phyloP scores from a whole-genome alignment of 2,888 invertebrate genomes.

The Stenichneumon culpator region DNA sequence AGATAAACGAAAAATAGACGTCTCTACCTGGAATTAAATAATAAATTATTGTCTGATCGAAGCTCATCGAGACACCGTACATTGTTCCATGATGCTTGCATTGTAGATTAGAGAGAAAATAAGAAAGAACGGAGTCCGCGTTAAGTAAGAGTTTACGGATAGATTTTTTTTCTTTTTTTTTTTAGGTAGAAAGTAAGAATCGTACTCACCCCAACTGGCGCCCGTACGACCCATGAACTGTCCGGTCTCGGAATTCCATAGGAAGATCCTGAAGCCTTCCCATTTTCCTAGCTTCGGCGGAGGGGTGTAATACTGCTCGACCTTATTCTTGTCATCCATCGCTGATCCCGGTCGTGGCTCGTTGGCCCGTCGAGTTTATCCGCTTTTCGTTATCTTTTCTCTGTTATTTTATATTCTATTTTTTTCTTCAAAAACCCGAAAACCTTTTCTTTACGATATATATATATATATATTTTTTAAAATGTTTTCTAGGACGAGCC shows the following conservation, averaged over 20 bases:
- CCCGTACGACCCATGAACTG: conserved; percentile 97
- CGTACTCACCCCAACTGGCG: conserved; percentile 96
- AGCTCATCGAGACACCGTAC: background rate
- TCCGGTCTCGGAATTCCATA: conserved; percentile 97
- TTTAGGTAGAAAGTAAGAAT: conserved; percentile 1
- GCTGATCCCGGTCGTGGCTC: conserved; percentile 32
- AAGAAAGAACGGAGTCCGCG: background rate
- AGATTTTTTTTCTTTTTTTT: conserved; percentile 1
- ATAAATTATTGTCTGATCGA: background rate
- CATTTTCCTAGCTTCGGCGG: conserved; percentile 94
- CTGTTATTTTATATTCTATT: background rate
- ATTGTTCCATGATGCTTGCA: background rate
- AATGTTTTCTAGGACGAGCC: background rate
- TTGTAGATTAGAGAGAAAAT: background rate
- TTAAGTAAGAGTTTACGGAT: conserved; percentile 5
- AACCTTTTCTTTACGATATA: too few relatives aligned
- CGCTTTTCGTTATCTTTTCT: conserved; percentile 1
- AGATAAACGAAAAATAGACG: conserved; percentile 14
- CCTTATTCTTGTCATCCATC: conserved; percentile 86
- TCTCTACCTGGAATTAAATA: background rate
- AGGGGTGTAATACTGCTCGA: conserved; percentile 91
- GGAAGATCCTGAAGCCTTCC: conserved; percentile 94
- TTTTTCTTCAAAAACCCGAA: background rate
- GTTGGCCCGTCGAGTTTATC: conserved; percentile 21
- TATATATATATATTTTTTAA: background rate